Base-by-base conservation (phyloP, 2,113 vertebrate species). In the Edolisoma coerulescens region DNA sequence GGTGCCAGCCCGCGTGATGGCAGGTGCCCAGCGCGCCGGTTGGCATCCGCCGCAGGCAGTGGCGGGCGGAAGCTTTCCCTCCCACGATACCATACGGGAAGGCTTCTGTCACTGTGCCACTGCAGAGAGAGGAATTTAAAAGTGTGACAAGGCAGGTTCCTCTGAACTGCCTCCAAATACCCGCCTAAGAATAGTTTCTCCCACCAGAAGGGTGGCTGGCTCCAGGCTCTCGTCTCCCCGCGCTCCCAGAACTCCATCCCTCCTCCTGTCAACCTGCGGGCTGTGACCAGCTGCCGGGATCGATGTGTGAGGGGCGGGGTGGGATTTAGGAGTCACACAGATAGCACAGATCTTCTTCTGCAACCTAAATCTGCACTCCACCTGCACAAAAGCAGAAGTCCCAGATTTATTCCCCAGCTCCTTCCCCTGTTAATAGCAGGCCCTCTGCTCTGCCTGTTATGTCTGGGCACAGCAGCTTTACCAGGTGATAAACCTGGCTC, bases 61-160 rank as follows among this genome's bases (percentile, higher is more conserved):
- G 93, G 44, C 85, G 0, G 85, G 90, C 67, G 77, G 96, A 95
- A 95, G 84, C 90, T 86, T 73, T 68, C 49, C 87, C 81, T 93
- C 92, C 92, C 95, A 94, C 78, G 3, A n/a, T 1, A 0, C 95
- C 94, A 83, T 84, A 82, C 32, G 70, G 91, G 45, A 24, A 77
- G 84, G 82, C 75, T 95, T 41, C 95, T 94, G 90, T 93, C 94
- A 60, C 75, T 1, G 13, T 80, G 92, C 81, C 94, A 84, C 75
- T n/a, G 3, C 2, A 5, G 78, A 60, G 90, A 93, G 30, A 70
- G 70, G 84, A 71, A 59, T 60, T 50, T 8, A 23, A 59, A 76
- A 65, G 92, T 87, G 92, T 85, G 92, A 56, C 83, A 61, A 88
- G 79, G 84, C 87, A 74, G 81, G 82, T 69, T 94, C 81, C 65